phyloP scores from a whole-genome alignment of 2,888 invertebrate genomes.

The Capitulum mitella region DNA sequence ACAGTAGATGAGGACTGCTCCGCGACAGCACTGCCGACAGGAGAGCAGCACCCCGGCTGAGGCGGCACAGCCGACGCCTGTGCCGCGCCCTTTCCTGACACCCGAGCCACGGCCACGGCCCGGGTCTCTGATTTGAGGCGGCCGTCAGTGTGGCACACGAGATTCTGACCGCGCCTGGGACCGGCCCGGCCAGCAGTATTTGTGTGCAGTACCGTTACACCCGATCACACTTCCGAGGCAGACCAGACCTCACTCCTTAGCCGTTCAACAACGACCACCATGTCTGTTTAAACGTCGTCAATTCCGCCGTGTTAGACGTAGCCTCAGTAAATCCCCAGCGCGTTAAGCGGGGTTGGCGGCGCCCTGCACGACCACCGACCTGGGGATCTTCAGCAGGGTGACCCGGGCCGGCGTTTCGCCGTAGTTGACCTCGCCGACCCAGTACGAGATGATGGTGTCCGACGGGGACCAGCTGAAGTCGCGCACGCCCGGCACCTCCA shows the following conservation, averaged over 20 bases:
- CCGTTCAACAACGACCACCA: too few species aligned
- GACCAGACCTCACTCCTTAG: too few species aligned
- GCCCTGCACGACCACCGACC: slow-evolving; percentile 52
- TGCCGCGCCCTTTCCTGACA: slow-evolving; percentile 3
- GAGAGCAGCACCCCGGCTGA: background rate
- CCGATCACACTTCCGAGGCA: too few species aligned
- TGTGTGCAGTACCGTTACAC: too few species aligned
- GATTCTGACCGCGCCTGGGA: background rate
- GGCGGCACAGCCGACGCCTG: slow-evolving; percentile 33
- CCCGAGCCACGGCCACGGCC: background rate
- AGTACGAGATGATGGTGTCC: slow-evolving; percentile 91
- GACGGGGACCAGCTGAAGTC: slow-evolving; percentile 98
- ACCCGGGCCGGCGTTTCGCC: slow-evolving; percentile 87
- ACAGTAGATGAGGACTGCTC: too few species aligned
- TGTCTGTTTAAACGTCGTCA: too few species aligned
- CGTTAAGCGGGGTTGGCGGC: too few species aligned
- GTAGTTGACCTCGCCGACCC: slow-evolving; percentile 92
- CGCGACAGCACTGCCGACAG: too few species aligned
- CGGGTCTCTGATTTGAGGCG: background rate
- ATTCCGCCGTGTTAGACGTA: too few species aligned
- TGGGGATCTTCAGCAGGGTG: slow-evolving; percentile 84
- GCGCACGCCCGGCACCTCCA: slow-evolving; percentile 74
- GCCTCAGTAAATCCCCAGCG: too few species aligned
- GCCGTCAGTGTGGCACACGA: background rate
- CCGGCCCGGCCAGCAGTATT: background rate